These are phyloP conservation scores for Arothron firmamentum DNA, from an alignment of 2,113 vertebrate species.

Conservation along the genomic window DNA sequence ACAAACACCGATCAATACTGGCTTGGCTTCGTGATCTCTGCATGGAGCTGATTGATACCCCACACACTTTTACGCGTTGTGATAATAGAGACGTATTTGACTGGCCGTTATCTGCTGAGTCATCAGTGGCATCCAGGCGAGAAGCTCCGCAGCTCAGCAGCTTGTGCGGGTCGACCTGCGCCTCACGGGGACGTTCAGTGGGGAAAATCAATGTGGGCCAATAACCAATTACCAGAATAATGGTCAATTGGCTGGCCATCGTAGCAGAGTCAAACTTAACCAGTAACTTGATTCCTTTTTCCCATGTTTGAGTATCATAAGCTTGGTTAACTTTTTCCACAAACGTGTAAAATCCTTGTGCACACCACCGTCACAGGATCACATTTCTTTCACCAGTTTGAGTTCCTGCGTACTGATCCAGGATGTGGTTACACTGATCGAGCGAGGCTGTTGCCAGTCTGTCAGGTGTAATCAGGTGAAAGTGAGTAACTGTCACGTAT, in stretches of 20 bases:
- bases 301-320: no score
- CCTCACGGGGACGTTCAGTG: constrained; percentile 52
- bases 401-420: no score
- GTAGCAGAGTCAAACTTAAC: neutral
- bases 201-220: constrained; percentile 64
- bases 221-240: constrained; percentile 68
- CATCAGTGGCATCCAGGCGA: constrained; percentile 52
- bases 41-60: constrained; percentile 13
- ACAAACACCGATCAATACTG: constrained; percentile 18
- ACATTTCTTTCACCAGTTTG: no score
- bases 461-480: no score
- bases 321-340: no score
- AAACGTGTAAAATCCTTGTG: no score
- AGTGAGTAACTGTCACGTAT: no score
- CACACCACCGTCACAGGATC: no score
- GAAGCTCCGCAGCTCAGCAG: constrained; percentile 49
- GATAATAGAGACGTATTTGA: constrained; percentile 46
- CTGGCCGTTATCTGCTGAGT: constrained; percentile 38
- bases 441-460: no score
- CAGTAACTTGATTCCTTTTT: no score
- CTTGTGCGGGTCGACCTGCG: constrained; percentile 39
- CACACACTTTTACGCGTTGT: neutral
- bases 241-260: constrained; percentile 60
- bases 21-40: constrained; percentile 3
- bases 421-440: no score